Evolutionary conservation across 2,113 vertebrate genomes (phyloP), one percentile per base, ranked within the genome.

Genomic region (Leiothrix lutea): DNA sequence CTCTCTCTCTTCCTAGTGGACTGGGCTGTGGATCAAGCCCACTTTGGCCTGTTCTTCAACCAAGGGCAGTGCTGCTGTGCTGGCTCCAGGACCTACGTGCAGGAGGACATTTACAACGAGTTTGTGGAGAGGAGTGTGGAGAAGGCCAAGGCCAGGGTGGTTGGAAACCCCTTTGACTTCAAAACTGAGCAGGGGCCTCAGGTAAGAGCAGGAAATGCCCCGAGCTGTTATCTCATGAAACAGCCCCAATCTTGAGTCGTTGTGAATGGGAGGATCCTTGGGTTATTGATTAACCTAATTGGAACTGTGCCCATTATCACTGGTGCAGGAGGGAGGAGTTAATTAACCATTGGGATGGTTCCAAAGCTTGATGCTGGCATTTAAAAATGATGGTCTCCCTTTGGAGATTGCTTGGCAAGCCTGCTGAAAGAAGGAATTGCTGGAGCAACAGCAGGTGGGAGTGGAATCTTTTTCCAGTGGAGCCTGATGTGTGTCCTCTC

Each of bases 1-100:
- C 71, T 94, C 75, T 94, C 51, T 11, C 53, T 62, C 6, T 67
- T 35, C 33, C 8, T 69, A 99, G 99, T 99, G 99, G 98, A 98
- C 88, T 98, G 99, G 90, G 99, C 99, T 0, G 99, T 99, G 96
- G 99, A 99, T 94, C 99, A 99, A 97, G 97, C 99, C 92, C 99
- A 99, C 95, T 98, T 98, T 4, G 99, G 98, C 50, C 98, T 99
- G 62, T 99, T 99, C 97, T 99, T 99, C 98, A 99, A 99, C 97
- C 99, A 99, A 97, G 99, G 99, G 65, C 99, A 99, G 98, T 99
- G 99, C 80, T 99, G 99, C 95, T 99, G 98, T 11, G 99, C 99
- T 0, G 99, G 99, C 9, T 99, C 99, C 35, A 97, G 99, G 23
- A 99, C 99, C 0, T 99, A 98, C 2, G 99, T 99, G 73, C 99